phyloP scores from a whole-genome alignment of 2,797 vertebrate species.

The Danio aesculapii region DNA sequence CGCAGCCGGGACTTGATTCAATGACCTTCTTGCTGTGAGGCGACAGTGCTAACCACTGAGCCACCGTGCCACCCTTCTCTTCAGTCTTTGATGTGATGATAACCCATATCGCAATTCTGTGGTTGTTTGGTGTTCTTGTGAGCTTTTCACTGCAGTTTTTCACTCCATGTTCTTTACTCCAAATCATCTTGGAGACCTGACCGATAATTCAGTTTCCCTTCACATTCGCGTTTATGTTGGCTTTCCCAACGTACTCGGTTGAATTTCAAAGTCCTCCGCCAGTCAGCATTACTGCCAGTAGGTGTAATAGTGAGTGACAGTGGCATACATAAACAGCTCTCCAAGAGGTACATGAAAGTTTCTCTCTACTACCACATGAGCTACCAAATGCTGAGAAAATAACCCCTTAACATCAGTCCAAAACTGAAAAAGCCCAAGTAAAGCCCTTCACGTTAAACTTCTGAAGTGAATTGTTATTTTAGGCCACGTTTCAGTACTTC shows the following conservation, averaged over 20 bases:
- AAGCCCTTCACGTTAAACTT: constrained; percentile 38
- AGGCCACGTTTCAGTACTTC: constrained; percentile 21
- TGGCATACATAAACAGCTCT: constrained; percentile 43
- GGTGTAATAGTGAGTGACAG: constrained; percentile 33
- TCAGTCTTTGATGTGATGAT: not conserved
- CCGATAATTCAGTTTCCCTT: constrained; percentile 15
- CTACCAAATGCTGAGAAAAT: constrained; percentile 30
- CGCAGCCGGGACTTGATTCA: too few species aligned
- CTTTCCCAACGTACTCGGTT: constrained; percentile 21
- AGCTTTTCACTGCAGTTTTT: not conserved
- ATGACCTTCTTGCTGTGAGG: too few species aligned
- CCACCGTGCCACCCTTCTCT: not conserved
- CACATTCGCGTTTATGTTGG: constrained; percentile 43
- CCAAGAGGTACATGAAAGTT: constrained; percentile 23
- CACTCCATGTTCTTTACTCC: constrained; percentile 18
- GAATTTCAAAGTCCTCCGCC: constrained; percentile 34
- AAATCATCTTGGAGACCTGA: not conserved
- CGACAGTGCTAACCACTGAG: too few species aligned
- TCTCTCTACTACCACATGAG: constrained; percentile 29
- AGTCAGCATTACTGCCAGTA: constrained; percentile 40
- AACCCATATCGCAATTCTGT: too few species aligned
- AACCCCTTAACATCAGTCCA: constrained; percentile 6
- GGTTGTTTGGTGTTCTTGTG: too few species aligned
- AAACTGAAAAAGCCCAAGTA: constrained; percentile 13
- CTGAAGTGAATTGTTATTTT: constrained; percentile 21